Conservation (phyloP, 2,113 vertebrate species). For the Ailurus styani region DNA sequence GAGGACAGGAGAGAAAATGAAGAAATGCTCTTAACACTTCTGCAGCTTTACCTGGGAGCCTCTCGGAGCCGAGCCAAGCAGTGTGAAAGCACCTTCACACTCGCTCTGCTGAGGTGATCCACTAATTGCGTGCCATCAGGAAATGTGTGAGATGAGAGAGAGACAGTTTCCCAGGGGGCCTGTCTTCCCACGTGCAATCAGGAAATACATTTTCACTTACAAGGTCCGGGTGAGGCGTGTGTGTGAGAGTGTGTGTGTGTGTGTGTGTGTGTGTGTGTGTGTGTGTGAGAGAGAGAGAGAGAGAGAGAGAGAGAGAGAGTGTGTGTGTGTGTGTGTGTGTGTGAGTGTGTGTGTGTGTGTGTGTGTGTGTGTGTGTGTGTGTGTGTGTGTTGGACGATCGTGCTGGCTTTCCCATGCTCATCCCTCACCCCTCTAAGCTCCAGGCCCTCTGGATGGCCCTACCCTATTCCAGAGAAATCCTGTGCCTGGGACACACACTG, state of each 20-base stretch:
- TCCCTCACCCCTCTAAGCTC: background rate
- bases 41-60: constrained; percentile 9
- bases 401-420: background rate
- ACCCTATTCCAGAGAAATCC: background rate
- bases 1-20: background rate
- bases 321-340: fast-evolving
- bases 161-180: constrained; percentile 51
- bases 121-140: constrained; percentile 70
- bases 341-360: background rate
- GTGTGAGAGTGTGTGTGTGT: background rate
- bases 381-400: background rate
- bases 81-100: constrained; percentile 45
- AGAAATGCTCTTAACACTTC: background rate
- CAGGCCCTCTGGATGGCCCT: background rate
- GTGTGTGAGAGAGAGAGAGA: no score
- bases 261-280: no score
- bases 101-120: constrained; percentile 25
- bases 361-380: fast-evolving
- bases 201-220: constrained; percentile 47
- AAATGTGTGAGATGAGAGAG: constrained; percentile 64
- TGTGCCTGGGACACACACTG: background rate
- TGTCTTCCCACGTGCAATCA: background rate
- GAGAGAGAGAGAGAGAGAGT: no score
- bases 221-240: background rate
- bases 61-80: constrained; percentile 47